These are phyloP conservation scores for Atherinosoma microstoma DNA, from an alignment of 2,797 vertebrate genomes.

Conservation along the genomic window DNA sequence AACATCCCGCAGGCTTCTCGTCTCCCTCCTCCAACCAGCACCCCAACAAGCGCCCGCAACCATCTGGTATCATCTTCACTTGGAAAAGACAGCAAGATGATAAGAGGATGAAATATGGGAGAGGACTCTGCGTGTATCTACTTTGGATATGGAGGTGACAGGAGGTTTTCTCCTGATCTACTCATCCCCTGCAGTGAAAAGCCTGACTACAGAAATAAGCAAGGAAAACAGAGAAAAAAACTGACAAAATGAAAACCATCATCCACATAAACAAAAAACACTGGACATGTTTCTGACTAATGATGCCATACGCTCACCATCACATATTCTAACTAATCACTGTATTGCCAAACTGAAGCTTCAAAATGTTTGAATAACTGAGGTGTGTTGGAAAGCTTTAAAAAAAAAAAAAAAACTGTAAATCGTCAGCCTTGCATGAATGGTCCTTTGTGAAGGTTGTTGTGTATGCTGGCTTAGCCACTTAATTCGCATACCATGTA, in stretches of 20 bases:
- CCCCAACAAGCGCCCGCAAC: slow-evolving; percentile 61
- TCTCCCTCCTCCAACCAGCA: slow-evolving; percentile 49
- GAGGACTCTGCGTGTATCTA: slow-evolving; percentile 4
- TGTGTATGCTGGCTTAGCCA: slow-evolving; percentile 49
- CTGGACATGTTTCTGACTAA: background rate
- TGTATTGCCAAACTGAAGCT: slow-evolving; percentile 2
- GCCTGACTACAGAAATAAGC: background rate
- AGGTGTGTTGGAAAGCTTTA: slow-evolving; percentile 25
- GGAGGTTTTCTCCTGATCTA: background rate
- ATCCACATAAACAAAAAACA: background rate
- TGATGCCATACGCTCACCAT: background rate
- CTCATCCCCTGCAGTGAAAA: background rate
- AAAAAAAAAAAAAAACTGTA: slow-evolving; percentile 13
- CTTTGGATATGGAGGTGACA: background rate
- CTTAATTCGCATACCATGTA: slow-evolving; percentile 60
- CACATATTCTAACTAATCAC: background rate
- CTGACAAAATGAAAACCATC: no score
- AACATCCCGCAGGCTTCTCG: slow-evolving; percentile 42
- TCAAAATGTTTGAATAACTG: slow-evolving; percentile 12
- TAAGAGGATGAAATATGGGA: background rate
- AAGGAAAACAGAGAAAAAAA: background rate
- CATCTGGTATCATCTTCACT: slow-evolving; percentile 68
- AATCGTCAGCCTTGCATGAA: slow-evolving; percentile 58
- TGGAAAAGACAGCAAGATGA: slow-evolving; percentile 11
- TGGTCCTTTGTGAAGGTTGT: slow-evolving; percentile 63